Conservation (phyloP, 2,113 vertebrate species). For the Meles meles region DNA sequence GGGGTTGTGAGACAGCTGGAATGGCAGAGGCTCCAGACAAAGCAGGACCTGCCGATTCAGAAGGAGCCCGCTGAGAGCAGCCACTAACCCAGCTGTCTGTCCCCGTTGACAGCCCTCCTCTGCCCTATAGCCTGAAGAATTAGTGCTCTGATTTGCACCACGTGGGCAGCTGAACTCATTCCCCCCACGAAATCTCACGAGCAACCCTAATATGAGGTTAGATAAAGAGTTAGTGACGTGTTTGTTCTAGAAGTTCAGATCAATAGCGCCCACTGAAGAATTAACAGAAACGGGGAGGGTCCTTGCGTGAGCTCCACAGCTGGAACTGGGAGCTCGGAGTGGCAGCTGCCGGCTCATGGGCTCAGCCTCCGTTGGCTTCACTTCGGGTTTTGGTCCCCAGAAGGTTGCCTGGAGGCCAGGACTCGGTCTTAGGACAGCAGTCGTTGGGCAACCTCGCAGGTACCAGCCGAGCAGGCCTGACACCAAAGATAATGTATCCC, state of each 20-base stretch:
- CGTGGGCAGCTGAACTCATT: neutral
- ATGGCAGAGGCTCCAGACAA: too few relatives aligned
- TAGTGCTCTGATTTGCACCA: too few relatives aligned
- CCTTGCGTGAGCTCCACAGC: fast-evolving
- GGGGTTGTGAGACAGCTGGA: neutral
- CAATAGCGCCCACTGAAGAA: neutral
- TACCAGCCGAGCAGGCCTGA: neutral
- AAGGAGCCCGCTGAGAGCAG: neutral
- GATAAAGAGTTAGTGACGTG: neutral
- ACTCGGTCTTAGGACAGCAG: fast-evolving
- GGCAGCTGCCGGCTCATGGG: neutral
- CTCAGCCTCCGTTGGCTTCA: neutral
- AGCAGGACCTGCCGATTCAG: neutral
- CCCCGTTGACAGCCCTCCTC: neutral
- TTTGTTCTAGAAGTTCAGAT: neutral
- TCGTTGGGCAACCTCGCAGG: fast-evolving
- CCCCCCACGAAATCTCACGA: neutral
- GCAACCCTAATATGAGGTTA: neutral
- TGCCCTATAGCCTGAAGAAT: neutral
- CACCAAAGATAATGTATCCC: neutral
- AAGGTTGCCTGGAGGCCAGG: fast-evolving
- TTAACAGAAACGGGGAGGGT: neutral
- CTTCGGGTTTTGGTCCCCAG: neutral
- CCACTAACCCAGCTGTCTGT: fast-evolving
- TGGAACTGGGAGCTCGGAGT: neutral